Percentiles rank a stretch among this genome's conserved stretches.
phyloP scores from a whole-genome alignment of 1,140 invertebrate species.

The Hyposmocoma kahamanoa region DNA sequence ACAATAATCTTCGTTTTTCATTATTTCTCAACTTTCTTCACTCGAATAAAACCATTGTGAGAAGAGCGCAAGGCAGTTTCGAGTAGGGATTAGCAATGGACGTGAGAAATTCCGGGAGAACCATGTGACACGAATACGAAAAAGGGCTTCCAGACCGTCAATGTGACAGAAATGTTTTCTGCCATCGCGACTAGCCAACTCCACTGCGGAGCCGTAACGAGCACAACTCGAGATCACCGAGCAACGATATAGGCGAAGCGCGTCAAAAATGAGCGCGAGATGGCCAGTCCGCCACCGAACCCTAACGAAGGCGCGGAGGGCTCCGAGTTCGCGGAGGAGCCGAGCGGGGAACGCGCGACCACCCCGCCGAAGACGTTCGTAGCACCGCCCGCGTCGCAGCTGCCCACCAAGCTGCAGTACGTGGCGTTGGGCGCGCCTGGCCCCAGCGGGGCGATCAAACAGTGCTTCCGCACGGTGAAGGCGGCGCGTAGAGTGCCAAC shows the following conservation, averaged over 20 bases:
- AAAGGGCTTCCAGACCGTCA: slow-evolving; percentile 71
- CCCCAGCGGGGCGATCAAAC: slow-evolving; percentile 61
- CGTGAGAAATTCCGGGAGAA: slow-evolving; percentile 56
- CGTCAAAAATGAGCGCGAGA: slow-evolving; percentile 73
- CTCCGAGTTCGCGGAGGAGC: slow-evolving; percentile 56
- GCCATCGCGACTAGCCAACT: slow-evolving; percentile 62
- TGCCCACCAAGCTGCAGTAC: slow-evolving; percentile 58
- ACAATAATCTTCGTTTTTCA: slow-evolving; percentile 48
- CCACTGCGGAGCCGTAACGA: slow-evolving; percentile 45
- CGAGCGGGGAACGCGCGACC: slow-evolving; percentile 57
- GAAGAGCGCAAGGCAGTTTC: slow-evolving; percentile 18
- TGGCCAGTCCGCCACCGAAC: slow-evolving; percentile 72
- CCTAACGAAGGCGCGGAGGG: slow-evolving; percentile 65
- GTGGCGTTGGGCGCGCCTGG: slow-evolving; percentile 51
- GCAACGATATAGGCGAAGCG: slow-evolving; percentile 58
- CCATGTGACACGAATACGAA: slow-evolving; percentile 73
- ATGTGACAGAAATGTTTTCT: slow-evolving; percentile 74
- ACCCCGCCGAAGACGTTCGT: slow-evolving; percentile 66
- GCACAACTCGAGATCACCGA: slow-evolving; percentile 55
- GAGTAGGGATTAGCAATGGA: slow-evolving; percentile 25
- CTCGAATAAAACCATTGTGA: slow-evolving; percentile 30
- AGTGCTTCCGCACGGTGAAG: slow-evolving; percentile 66
- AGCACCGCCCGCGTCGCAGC: slow-evolving; percentile 58
- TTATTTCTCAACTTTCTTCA: slow-evolving; percentile 35
- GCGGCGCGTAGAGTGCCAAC: slow-evolving; percentile 55